Evolutionary conservation across 1,140 invertebrate species (phyloP), one percentile per base, ranked within the genome.

Genomic region (Pteromalus puparum): DNA sequence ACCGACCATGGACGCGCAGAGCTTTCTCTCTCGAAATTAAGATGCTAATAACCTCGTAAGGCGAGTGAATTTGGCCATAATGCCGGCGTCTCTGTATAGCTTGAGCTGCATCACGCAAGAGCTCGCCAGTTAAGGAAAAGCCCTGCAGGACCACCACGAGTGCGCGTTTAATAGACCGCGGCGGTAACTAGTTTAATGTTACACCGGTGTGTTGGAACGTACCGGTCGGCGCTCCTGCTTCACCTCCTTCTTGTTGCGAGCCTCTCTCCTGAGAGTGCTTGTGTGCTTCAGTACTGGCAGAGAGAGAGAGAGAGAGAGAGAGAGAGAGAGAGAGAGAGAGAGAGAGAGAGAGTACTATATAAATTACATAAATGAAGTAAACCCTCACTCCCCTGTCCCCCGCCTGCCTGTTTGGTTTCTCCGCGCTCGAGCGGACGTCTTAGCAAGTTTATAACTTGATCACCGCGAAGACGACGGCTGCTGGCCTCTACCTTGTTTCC

Each of bases 321-420:
- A n/a, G n/a, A n/a, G n/a, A n/a, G n/a, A n/a, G n/a, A n/a, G n/a
- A n/a, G n/a, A n/a, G n/a, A n/a, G n/a, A n/a, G n/a, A n/a, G n/a
- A n/a, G n/a, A n/a, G n/a, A n/a, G 83, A 87, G 74, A 87, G 74
- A 83, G 88, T 88, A 88, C 89, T 90, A 90, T 90, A 90, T 90
- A 90, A 90, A 91, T 91, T 91, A 90, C 90, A 88, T 91, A 91
- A 91, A 91, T 90, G 89, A 91, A 90, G 88, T 89, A 90, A 89
- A 85, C 86, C 87, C 83, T 85, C 88, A 18, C 24, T 65, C 28
- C 2, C 42, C 28, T 72, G 53, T 80, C 18, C 1, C 24, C 53
- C 9, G 53, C 18, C 42, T 34, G n/a, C 21, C 26, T 67, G 48
- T 65, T 67, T 61, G 53, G 53, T 61, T 67, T 34, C 48, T 88